Percentiles rank a stretch among this genome's conserved stretches.
These are phyloP conservation scores for Centropus unirufus DNA, from an alignment of 2,113 vertebrate species.

Conservation along the genomic window DNA sequence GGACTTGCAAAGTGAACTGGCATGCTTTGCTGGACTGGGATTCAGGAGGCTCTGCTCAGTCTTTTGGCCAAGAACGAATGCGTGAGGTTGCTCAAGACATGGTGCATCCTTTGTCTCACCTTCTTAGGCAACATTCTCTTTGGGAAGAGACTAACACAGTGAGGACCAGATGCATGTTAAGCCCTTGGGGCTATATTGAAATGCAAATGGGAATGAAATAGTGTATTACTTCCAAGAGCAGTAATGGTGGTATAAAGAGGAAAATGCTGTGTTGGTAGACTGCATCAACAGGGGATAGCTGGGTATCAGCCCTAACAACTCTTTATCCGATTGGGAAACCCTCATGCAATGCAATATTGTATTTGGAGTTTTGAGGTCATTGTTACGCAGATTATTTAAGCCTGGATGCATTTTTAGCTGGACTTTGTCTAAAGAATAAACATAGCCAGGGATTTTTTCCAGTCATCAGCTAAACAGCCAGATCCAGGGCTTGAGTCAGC, in stretches of 20 bases:
- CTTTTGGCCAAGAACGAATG: background rate
- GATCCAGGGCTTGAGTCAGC: constrained; percentile 68
- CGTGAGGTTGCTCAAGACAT: background rate
- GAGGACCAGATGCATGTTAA: constrained; percentile 40
- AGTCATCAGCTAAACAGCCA: constrained; percentile 50
- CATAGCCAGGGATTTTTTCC: constrained; percentile 60
- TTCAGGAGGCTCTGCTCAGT: background rate
- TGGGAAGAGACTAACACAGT: background rate
- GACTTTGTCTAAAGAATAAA: constrained; percentile 76
- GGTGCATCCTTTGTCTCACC: background rate
- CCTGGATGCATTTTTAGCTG: constrained; percentile 69
- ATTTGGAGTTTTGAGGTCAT: constrained; percentile 65
- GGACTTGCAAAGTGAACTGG: background rate
- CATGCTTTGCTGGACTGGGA: background rate
- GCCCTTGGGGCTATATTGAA: constrained; percentile 53
- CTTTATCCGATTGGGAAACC: constrained; percentile 36
- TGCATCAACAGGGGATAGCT: background rate
- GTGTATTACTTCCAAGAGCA: background rate
- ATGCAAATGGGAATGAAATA: constrained; percentile 44
- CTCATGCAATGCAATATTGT: constrained; percentile 32
- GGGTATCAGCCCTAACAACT: constrained; percentile 9
- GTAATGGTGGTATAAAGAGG: background rate
- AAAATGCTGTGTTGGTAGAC: background rate
- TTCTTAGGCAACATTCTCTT: background rate
- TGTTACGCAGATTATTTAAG: constrained; percentile 70